These are phyloP conservation scores for Notamacropus eugenii DNA, from an alignment of 2,797 vertebrate species.

Conservation along the genomic window DNA sequence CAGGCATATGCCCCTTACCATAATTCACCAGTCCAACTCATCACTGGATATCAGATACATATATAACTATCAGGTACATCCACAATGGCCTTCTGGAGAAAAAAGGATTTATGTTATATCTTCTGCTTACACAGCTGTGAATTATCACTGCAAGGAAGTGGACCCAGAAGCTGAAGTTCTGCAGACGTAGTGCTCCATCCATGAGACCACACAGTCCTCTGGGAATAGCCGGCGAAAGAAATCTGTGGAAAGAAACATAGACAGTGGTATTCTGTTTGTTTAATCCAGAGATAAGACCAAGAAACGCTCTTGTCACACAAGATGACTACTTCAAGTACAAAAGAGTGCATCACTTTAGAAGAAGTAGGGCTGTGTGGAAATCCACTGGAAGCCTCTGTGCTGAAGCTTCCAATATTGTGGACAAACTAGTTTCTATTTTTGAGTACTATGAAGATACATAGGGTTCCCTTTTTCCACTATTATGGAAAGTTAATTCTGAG, in stretches of 20 bases:
- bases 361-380: constrained; percentile 85
- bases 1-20: constrained; percentile 72
- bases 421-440: constrained; percentile 61
- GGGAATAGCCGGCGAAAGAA: constrained; percentile 74
- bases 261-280: constrained; percentile 86
- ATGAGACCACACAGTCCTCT: too few relatives aligned
- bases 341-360: constrained; percentile 84
- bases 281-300: constrained; percentile 84
- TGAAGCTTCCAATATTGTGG: constrained; percentile 66
- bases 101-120: too few relatives aligned
- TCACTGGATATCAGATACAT: too few relatives aligned
- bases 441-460: constrained; percentile 65
- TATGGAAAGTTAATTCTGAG: constrained; percentile 67
- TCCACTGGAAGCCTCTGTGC: constrained; percentile 76
- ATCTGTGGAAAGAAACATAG: constrained; percentile 86
- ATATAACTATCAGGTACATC: too few relatives aligned
- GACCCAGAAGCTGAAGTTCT: too few relatives aligned
- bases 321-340: constrained; percentile 86
- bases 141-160: too few relatives aligned
- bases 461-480: constrained; percentile 65
- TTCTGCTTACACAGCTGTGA: too few relatives aligned
- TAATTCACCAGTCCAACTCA: too few relatives aligned
- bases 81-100: constrained; percentile 34
- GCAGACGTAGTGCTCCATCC: too few relatives aligned
- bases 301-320: constrained; percentile 82